phyloP scores from a whole-genome alignment of 2,888 invertebrate genomes.

The Leucoma salicis region DNA sequence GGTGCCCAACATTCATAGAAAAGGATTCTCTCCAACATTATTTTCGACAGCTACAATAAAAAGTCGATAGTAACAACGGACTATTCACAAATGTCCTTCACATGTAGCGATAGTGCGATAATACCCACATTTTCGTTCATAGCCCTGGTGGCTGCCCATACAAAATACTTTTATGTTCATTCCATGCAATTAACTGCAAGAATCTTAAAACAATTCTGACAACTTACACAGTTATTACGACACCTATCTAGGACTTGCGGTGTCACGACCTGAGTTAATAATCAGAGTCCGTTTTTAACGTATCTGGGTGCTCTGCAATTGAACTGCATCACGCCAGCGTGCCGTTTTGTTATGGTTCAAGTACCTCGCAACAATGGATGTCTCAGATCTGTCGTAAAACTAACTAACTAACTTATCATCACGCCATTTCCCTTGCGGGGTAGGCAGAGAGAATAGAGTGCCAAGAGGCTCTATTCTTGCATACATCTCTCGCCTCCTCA shows the following conservation, averaged over 20 bases:
- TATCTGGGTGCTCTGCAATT: conserved; percentile 64
- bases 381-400: conserved; percentile 27
- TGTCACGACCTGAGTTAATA: conserved; percentile 61
- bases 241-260: conserved; percentile 56
- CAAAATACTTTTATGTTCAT: conserved; percentile 39
- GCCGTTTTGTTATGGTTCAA: conserved; percentile 53
- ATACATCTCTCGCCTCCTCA: too few relatives aligned
- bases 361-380: conserved; percentile 35
- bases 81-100: conserved; percentile 48
- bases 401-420: too few relatives aligned
- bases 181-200: conserved; percentile 52
- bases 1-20: too few relatives aligned
- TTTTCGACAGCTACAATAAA: too few relatives aligned
- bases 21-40: too few relatives aligned
- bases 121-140: conserved; percentile 55
- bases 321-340: conserved; percentile 61
- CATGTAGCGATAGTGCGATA: conserved; percentile 50
- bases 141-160: conserved; percentile 29
- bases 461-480: too few relatives aligned
- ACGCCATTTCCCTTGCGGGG: too few relatives aligned
- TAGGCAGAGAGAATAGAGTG: too few relatives aligned
- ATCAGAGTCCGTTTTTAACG: conserved; percentile 55
- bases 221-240: conserved; percentile 63
- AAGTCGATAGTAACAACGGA: conserved; percentile 34
- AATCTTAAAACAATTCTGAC: too few relatives aligned